Conservation (phyloP, 2,797 vertebrate genomes). For the Rhodeus uyekii region DNA sequence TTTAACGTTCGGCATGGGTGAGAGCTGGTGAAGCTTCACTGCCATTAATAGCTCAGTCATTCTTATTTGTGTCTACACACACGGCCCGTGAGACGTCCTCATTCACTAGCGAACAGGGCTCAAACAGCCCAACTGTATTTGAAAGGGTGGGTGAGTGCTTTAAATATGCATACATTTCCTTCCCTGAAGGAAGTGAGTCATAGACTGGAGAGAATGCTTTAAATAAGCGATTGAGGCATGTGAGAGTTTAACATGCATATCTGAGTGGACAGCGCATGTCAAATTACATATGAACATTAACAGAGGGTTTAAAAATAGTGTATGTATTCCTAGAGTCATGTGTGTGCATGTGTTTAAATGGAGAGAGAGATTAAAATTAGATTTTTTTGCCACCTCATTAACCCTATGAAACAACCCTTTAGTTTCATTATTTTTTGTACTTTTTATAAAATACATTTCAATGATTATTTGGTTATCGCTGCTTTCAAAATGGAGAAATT, state of each 20-base stretch:
- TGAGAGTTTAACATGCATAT: slow-evolving; percentile 23
- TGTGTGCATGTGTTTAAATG: not conserved
- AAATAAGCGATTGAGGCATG: slow-evolving; percentile 12
- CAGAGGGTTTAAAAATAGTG: not conserved
- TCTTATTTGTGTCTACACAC: not conserved
- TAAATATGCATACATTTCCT: slow-evolving; percentile 44
- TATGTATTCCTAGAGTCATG: not conserved
- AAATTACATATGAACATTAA: slow-evolving; percentile 12
- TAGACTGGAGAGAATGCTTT: slow-evolving; percentile 17
- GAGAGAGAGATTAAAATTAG: not conserved
- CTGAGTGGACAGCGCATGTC: not conserved
- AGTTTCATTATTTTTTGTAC: not conserved
- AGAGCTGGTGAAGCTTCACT: not conserved
- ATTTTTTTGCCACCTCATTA: not conserved
- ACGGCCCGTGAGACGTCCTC: not conserved
- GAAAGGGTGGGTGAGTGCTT: slow-evolving; percentile 23
- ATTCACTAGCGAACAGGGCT: slow-evolving; percentile 12
- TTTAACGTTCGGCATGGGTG: not conserved
- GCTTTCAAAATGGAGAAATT: not conserved
- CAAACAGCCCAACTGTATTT: not conserved
- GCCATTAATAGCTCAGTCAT: not conserved
- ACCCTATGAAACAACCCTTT: too few species aligned
- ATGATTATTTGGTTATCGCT: not conserved
- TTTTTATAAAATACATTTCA: not conserved
- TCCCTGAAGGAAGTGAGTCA: slow-evolving; percentile 40